phyloP scores from a whole-genome alignment of 2,113 vertebrate species.

The Uria lomvia region DNA sequence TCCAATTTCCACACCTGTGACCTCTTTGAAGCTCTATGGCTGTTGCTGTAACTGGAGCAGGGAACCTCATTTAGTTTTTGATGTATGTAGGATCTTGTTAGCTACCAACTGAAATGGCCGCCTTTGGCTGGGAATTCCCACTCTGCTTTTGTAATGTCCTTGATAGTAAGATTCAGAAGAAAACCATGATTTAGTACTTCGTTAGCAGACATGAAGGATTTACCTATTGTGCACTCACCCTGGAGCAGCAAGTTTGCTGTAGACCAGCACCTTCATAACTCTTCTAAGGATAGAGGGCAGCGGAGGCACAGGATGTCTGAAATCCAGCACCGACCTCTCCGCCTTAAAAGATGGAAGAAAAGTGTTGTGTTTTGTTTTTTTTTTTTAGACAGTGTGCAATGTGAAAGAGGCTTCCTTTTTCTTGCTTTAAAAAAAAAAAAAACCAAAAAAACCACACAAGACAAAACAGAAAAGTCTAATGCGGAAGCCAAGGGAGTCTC shows the following conservation, averaged over 20 bases:
- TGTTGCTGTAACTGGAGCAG: constrained; percentile 13
- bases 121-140: constrained; percentile 50
- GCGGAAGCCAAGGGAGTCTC: constrained; percentile 29
- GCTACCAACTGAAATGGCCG: background rate
- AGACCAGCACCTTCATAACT: background rate
- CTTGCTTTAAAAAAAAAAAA: background rate
- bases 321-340: background rate
- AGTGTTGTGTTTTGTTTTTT: background rate
- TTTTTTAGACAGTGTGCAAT: background rate
- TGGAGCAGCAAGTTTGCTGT: background rate
- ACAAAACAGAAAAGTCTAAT: background rate
- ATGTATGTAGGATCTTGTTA: constrained; percentile 25
- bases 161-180: background rate
- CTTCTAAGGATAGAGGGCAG: background rate
- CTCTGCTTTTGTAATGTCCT: background rate
- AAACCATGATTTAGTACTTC: background rate
- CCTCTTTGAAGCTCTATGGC: constrained; percentile 46
- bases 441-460: background rate
- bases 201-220: background rate
- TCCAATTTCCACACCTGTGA: constrained; percentile 59
- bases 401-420: background rate
- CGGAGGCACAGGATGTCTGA: background rate
- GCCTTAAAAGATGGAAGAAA: background rate
- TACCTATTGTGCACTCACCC: background rate
- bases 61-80: constrained; percentile 10